Conservation (phyloP, 2,113 vertebrate genomes). For the Perca flavescens region DNA sequence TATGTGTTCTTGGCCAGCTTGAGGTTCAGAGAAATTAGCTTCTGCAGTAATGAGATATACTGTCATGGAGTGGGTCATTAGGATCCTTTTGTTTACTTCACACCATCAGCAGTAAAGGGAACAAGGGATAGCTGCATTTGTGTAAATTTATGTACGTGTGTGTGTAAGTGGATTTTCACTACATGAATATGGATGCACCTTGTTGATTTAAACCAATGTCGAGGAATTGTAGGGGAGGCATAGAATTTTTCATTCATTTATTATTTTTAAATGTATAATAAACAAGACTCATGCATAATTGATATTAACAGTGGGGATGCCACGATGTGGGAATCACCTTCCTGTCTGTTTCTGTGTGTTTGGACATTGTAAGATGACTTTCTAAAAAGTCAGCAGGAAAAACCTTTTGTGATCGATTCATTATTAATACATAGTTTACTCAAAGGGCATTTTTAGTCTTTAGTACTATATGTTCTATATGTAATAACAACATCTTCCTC, state of each 20-base stretch:
- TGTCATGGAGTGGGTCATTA: constrained; percentile 60
- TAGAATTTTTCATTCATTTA: constrained; percentile 23
- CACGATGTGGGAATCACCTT: background rate
- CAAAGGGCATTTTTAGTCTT: background rate
- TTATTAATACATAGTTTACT: constrained; percentile 2
- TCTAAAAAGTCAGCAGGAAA: background rate
- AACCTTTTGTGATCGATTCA: constrained; percentile 14
- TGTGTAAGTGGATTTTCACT: constrained; percentile 31
- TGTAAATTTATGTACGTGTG: constrained; percentile 31
- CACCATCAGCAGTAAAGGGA: constrained; percentile 65
- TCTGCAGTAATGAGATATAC: constrained; percentile 75
- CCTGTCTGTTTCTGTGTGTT: constrained; percentile 1
- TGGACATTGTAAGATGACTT: constrained; percentile 1
- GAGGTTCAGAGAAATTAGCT: constrained; percentile 65
- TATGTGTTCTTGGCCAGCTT: constrained; percentile 45
- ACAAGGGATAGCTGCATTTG: constrained; percentile 35
- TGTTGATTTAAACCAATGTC: constrained; percentile 41
- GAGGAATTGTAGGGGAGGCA: constrained; percentile 1
- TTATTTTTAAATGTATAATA: constrained; percentile 20
- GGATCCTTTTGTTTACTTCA: constrained; percentile 64
- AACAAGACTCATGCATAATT: constrained; percentile 44
- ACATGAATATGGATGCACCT: constrained; percentile 47
- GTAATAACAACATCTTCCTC: background rate
- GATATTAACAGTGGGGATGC: constrained; percentile 8
- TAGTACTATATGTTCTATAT: background rate